Base-by-base conservation (phyloP, 2,113 vertebrate genomes). In the Conger conger region DNA sequence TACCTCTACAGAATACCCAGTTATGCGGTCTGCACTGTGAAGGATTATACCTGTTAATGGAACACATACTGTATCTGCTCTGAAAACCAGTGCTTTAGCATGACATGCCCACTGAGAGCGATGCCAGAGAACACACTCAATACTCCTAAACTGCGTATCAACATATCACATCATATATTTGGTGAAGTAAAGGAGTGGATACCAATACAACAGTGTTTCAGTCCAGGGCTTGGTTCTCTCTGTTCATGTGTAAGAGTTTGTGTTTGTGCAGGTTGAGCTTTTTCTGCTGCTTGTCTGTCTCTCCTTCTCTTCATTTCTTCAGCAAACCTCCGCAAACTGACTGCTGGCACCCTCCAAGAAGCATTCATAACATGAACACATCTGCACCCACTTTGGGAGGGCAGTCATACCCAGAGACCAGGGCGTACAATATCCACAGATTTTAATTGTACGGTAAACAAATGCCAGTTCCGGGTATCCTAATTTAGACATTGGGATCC, bases 401-500 rank as follows among this genome's bases (percentile, higher is more conserved):
- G 20, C 80, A 23, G 80, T 6, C 7, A 8, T 5, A 23, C 30
- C 11, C 20, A 60, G 40, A 80, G 38, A 45, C 35, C 11, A 36
- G 27, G 54, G 33, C 27, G n/a, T 36, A 54, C 30, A 57, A 82
- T 82, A 60, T 60, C 50, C 79, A 81, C 80, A 82, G 80, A 35
- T 57, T 57, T 57, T 82, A 82, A 57, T 82, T 36, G 50, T 33
- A 35, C 54, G 35, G 50, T 82, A 33, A 57, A 30, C 54, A 82
- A 54, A 57, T 11, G 3, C 53, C 16, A 6, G 13, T 82, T 82
- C 80, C 80, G 20, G 33, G 33, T 30, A 36, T 30, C 50, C 36
- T 60, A 82, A 82, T 57, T 82, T 82, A 82, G 50, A 20, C 30
- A 23, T 82, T 37, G 18, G 15, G 45, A 82, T 82, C 53, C 50